These are phyloP conservation scores for Heliconius ismenius DNA, from an alignment of 2,888 invertebrate species.

Conservation along the genomic window DNA sequence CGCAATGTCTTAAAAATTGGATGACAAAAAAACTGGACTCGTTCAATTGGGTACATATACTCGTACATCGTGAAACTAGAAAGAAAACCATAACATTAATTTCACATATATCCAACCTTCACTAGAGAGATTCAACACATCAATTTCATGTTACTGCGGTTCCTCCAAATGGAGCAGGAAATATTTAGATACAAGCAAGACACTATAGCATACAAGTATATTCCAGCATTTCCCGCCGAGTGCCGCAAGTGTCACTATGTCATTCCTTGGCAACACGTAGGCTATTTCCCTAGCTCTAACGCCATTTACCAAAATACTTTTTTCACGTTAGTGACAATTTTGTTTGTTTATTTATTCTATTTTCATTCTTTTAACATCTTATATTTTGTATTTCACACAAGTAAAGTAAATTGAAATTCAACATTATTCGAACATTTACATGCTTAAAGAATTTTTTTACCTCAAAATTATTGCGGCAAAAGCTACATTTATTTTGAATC, in stretches of 20 bases:
- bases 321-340: not conserved
- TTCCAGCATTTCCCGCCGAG: not conserved
- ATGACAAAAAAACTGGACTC: not conserved
- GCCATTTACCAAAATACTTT: not conserved
- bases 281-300: conserved; percentile 6
- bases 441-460: conserved; percentile 9
- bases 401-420: not conserved
- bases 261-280: not conserved
- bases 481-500: conserved; percentile 25
- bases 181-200: conserved; percentile 1
- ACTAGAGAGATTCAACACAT: not conserved
- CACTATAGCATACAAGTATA: not conserved
- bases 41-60: not conserved
- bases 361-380: not conserved
- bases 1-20: no score
- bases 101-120: not conserved
- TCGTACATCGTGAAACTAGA: not conserved
- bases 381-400: not conserved
- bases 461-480: conserved; percentile 9
- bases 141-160: not conserved
- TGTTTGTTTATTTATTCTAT: not conserved
- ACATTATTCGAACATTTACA: conserved; percentile 6
- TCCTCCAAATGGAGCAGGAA: not conserved
- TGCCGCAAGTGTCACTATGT: conserved; percentile 6
- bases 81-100: not conserved